Evolutionary conservation across 2,113 vertebrate species (phyloP).

Genomic region (Trachemys scripta): DNA sequence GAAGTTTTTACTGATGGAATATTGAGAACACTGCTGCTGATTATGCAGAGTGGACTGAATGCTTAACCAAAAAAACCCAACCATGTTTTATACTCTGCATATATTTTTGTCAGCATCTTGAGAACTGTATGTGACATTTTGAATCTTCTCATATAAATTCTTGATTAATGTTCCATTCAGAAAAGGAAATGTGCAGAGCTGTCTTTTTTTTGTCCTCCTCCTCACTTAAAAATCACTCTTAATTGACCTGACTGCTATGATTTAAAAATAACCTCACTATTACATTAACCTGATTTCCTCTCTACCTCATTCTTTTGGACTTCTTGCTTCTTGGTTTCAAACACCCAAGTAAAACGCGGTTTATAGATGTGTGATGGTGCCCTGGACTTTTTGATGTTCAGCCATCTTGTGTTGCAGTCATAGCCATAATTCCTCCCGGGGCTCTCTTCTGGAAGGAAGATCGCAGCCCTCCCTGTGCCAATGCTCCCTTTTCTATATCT

Average conservation of each 20-base stretch:
- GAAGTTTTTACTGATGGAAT: neutral
- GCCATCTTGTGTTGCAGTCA: neutral
- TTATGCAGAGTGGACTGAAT: neutral
- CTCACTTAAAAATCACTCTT: neutral
- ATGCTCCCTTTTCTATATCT: neutral
- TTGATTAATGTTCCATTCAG: neutral
- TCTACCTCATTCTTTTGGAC: neutral
- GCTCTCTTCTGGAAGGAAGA: neutral
- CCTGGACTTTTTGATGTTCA: neutral
- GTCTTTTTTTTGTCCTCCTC: neutral
- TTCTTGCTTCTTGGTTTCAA: neutral
- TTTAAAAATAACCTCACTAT: neutral
- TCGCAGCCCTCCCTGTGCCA: neutral
- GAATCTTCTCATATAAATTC: neutral
- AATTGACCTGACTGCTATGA: neutral
- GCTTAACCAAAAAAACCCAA: neutral
- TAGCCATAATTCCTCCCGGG: neutral
- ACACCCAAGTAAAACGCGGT: neutral
- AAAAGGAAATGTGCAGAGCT: neutral
- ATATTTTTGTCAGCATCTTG: neutral
- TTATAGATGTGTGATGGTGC: neutral
- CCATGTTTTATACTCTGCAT: neutral
- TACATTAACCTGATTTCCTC: neutral
- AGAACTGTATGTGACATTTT: neutral
- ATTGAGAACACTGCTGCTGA: neutral